These are phyloP conservation scores for Alectoris magna DNA, from an alignment of 2,797 vertebrate genomes.

Conservation along the genomic window DNA sequence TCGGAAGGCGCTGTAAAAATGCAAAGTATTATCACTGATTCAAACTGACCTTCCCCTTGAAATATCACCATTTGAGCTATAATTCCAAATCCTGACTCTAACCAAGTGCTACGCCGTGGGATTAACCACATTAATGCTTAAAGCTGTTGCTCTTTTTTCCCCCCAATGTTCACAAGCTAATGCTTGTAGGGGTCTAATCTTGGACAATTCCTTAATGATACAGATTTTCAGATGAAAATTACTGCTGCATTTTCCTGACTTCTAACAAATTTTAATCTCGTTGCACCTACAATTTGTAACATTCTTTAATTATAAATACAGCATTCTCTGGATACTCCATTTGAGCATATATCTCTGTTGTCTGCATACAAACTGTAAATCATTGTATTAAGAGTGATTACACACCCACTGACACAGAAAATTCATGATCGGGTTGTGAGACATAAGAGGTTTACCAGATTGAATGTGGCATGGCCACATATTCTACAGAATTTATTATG, in stretches of 20 bases:
- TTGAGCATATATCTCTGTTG: conserved; percentile 47
- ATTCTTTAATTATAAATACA: conserved; percentile 52
- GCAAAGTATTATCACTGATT: conserved; percentile 72
- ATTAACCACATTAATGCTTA: conserved; percentile 79
- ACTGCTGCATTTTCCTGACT: conserved; percentile 41
- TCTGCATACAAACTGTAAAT: conserved; percentile 65
- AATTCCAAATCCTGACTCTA: conserved; percentile 77
- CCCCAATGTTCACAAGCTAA: conserved; percentile 65
- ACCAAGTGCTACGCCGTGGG: conserved; percentile 74
- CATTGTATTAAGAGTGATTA: conserved; percentile 73
- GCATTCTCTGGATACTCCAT: background rate
- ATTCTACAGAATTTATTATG: conserved; percentile 64
- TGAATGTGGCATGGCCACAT: conserved; percentile 55
- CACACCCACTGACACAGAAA: conserved; percentile 72
- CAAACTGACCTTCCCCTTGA: conserved; percentile 77
- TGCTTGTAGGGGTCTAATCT: conserved; percentile 73
- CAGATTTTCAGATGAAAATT: conserved; percentile 73
- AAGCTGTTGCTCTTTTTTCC: conserved; percentile 73
- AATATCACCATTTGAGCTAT: conserved; percentile 78
- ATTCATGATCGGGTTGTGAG: conserved; percentile 70
- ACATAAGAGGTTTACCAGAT: conserved; percentile 75
- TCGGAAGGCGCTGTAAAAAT: conserved; percentile 45
- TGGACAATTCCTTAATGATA: conserved; percentile 75
- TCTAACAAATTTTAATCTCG: conserved; percentile 33
- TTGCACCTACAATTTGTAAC: background rate